These are phyloP conservation scores for Lepeophtheirus salmonis DNA, from an alignment of 1,140 invertebrate species.

Conservation along the genomic window DNA sequence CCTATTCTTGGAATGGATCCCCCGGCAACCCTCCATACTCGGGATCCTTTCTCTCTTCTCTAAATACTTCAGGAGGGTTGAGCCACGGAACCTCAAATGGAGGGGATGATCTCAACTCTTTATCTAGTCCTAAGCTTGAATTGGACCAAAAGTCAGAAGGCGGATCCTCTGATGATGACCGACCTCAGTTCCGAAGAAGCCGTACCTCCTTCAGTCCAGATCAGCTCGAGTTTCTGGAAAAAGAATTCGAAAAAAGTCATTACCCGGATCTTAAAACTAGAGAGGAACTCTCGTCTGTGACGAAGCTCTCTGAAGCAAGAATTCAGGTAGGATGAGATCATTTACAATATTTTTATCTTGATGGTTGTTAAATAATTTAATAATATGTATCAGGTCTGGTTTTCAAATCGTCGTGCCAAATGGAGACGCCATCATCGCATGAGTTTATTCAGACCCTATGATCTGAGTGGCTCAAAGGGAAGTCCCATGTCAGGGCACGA, in stretches of 20 bases:
- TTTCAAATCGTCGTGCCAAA: constrained; percentile 94
- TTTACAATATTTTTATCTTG: too few relatives aligned
- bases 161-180: constrained; percentile 2
- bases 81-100: not conserved
- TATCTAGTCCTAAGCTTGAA: not conserved
- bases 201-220: constrained; percentile 96
- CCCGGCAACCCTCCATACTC: not conserved
- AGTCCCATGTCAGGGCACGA: too few relatives aligned
- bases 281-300: constrained; percentile 40
- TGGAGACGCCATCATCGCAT: constrained; percentile 85
- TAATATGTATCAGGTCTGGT: constrained; percentile 85
- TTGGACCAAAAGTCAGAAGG: not conserved
- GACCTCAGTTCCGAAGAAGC: constrained; percentile 69
- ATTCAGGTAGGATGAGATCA: constrained; percentile 31
- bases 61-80: not conserved
- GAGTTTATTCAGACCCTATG: constrained; percentile 59
- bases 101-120: not conserved
- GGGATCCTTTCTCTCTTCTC: not conserved
- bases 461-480: not conserved
- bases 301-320: constrained; percentile 41
- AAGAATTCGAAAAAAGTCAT: constrained; percentile 41
- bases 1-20: too few relatives aligned
- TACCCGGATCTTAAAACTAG: constrained; percentile 45
- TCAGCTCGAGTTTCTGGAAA: constrained; percentile 95
- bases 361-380: too few relatives aligned